These are phyloP conservation scores for Hypomecis punctinalis DNA, from an alignment of 2,888 invertebrate genomes.

Conservation along the genomic window DNA sequence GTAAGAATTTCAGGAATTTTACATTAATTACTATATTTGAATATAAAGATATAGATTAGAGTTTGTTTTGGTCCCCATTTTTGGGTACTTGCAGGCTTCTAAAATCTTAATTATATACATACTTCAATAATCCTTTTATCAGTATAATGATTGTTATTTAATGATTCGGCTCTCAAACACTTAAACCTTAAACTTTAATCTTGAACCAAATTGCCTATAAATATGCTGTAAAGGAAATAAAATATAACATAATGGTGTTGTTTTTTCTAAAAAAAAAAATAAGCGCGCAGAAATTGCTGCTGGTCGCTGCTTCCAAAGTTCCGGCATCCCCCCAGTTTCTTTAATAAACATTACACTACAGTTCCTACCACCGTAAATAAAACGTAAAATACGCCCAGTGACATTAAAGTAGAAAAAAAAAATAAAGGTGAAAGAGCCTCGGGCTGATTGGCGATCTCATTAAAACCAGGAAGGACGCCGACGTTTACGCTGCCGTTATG, in stretches of 20 bases:
- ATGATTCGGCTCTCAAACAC: too few species aligned
- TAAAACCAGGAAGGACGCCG: conserved; percentile 73
- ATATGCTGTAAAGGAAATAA: too few species aligned
- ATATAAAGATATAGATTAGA: too few species aligned
- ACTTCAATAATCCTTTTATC: too few species aligned
- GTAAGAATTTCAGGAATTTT: too few species aligned
- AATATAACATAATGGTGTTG: background rate
- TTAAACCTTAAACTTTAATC: too few species aligned
- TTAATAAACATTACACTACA: conserved; percentile 15
- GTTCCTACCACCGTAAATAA: conserved; percentile 18
- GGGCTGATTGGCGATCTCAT: conserved; percentile 76
- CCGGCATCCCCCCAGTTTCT: conserved; percentile 2
- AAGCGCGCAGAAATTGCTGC: background rate
- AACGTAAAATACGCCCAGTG: conserved; percentile 33
- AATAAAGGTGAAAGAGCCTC: conserved; percentile 45
- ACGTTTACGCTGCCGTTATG: conserved; percentile 61
- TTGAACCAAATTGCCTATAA: too few species aligned
- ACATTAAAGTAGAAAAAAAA: conserved; percentile 40
- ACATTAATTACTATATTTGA: too few species aligned
- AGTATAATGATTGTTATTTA: too few species aligned
- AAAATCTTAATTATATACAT: too few species aligned
- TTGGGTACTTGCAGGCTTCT: too few species aligned
- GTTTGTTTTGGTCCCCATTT: too few species aligned
- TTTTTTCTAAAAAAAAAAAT: background rate
- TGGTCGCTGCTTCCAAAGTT: background rate